Base-by-base conservation (phyloP, 2,797 vertebrate genomes). In the Serranus cabrilla region DNA sequence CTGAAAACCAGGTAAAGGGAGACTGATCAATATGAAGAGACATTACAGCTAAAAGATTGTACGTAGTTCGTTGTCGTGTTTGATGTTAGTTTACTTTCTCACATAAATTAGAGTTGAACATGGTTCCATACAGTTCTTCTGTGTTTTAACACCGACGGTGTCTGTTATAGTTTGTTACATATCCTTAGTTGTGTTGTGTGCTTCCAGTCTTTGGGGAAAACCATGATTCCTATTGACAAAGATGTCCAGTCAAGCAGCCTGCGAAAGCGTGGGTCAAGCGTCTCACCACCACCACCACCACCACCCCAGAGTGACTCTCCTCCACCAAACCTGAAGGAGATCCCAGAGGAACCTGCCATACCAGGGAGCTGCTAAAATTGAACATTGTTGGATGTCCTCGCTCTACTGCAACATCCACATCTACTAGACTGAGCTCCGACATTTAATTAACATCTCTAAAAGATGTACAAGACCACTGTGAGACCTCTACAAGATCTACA, bases 1-100 rank as follows among this genome's bases (percentile, higher is more conserved):
- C 94, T 0, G 95, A 95, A 74, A 92, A 95, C 89, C 92, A 91
- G 88, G 94, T 93, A 56, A 27, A 18, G 1, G 5, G 21, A 39
- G 13, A n/a, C 13, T 8, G 11, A 11, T 17, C 43, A 73, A 46
- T 45, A 25, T 23, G 12, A 37, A 43, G 4, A 34, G 34, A 34
- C 34, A 27, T 34, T 31, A 3, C 27, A 31, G 8, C 5, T 34
- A 34, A 34, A 34, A 34, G 34, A 7, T 34, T 34, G 5, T 7
- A 34, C 34, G 7, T 34, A 27, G 27, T 27, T 34, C 7, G 34
- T 34, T 34, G 34, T 34, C 27, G 6, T 3, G 34, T 34, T 34
- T 34, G 34, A 34, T 34, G 34, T 34, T 34, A 34, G 5, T 34
- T 34, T 34, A 34, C 7, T 34, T 34, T 31, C 1, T 40, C 7